Conservation (phyloP, 2,113 vertebrate genomes). For the Lanius collurio region DNA sequence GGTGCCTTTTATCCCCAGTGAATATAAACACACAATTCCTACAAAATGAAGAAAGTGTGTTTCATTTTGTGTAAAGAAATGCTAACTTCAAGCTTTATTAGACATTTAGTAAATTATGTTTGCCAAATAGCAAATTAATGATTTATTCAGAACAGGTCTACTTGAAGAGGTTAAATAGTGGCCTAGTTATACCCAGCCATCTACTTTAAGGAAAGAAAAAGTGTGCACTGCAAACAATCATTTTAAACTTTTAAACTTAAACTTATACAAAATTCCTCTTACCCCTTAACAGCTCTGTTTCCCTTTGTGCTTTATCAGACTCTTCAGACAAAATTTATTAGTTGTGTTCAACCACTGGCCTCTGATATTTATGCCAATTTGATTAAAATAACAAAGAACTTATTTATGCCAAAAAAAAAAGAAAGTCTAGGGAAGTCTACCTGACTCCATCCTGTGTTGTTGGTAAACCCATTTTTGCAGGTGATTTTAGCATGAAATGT, state of each 20-base stretch:
- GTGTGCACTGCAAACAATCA: not conserved
- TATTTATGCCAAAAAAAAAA: not conserved
- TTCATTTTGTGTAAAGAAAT: not conserved
- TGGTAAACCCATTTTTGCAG: not conserved
- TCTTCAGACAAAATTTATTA: not conserved
- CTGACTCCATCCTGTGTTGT: not conserved
- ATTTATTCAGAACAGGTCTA: not conserved
- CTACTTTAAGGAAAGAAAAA: not conserved
- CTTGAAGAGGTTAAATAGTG: not conserved
- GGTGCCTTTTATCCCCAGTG: not conserved
- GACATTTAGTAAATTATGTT: not conserved
- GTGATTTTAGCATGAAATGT: not conserved
- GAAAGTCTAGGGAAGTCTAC: not conserved
- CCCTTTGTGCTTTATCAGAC: not conserved
- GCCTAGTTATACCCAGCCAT: not conserved
- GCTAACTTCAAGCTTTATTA: not conserved
- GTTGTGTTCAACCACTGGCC: not conserved
- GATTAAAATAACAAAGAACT: not conserved
- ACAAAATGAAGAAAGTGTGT: not conserved
- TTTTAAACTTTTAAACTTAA: not conserved
- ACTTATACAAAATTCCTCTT: not conserved
- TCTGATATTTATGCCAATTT: not conserved
- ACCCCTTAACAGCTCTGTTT: not conserved
- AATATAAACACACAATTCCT: not conserved
- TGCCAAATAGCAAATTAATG: conserved; percentile 1